Percentiles rank a stretch among this genome's conserved stretches.
Conservation (phyloP, 2,888 invertebrate genomes). For the Chirona hameri region DNA sequence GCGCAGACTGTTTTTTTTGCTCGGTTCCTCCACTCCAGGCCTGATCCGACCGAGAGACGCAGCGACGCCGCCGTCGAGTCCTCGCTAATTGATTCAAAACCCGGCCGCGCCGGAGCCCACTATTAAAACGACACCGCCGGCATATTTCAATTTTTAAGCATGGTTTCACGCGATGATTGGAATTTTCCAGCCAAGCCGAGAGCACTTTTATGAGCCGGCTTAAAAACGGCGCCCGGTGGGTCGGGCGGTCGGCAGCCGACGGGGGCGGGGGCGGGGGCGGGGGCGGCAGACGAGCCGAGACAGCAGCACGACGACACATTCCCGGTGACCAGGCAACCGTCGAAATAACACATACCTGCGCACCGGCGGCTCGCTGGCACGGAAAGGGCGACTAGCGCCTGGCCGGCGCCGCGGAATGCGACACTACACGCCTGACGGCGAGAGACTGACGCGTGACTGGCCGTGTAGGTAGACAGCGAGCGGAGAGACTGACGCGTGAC, state of each 20-base stretch:
- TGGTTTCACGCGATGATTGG: slow-evolving; percentile 30
- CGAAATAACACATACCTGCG: background rate
- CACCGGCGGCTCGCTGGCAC: background rate
- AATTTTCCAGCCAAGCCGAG: slow-evolving; percentile 8
- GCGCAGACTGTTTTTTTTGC: background rate
- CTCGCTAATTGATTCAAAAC: slow-evolving; percentile 25
- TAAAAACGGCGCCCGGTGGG: background rate
- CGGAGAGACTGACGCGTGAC: background rate
- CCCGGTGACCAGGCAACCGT: background rate
- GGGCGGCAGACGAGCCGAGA: background rate
- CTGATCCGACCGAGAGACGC: background rate
- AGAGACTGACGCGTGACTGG: too few relatives aligned
- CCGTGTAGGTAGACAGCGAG: background rate
- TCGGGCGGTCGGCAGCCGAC: background rate
- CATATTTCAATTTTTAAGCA: slow-evolving; percentile 27
- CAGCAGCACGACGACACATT: too few relatives aligned
- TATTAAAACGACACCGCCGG: slow-evolving; percentile 2
- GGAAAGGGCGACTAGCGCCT: background rate
- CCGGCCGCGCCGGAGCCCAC: background rate
- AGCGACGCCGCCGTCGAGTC: background rate
- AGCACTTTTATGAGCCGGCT: slow-evolving; percentile 13
- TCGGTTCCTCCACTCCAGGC: background rate
- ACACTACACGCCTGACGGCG: background rate
- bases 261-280: background rate
- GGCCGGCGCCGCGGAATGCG: background rate